phyloP scores from a whole-genome alignment of 2,797 vertebrate species.

The Okamejei kenojei region DNA sequence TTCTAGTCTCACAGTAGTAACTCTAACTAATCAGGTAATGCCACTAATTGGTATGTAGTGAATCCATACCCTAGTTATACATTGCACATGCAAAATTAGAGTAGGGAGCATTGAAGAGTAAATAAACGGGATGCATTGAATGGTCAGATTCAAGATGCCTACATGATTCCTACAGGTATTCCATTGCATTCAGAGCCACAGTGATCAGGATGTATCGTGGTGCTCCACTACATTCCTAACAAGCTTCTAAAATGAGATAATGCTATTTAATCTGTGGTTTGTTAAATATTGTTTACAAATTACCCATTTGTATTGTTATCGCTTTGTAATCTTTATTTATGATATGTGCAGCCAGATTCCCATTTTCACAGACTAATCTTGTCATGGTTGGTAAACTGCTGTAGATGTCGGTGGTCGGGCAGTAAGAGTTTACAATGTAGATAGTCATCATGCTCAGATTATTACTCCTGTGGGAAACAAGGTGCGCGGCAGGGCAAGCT shows the following conservation, averaged over 20 bases:
- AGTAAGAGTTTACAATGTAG: background rate
- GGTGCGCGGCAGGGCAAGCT: background rate
- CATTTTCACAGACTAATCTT: constrained; percentile 5
- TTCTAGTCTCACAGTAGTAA: background rate
- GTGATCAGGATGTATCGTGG: background rate
- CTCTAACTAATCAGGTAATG: background rate
- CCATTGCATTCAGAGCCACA: background rate
- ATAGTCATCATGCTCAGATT: background rate
- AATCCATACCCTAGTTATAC: background rate
- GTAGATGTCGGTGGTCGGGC: background rate
- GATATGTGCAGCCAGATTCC: background rate
- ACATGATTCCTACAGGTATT: background rate
- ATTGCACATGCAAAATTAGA: background rate
- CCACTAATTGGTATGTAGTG: background rate
- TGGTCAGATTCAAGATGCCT: background rate
- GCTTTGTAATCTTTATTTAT: background rate
- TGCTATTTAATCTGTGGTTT: background rate
- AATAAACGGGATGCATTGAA: background rate
- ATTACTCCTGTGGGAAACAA: background rate
- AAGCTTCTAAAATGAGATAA: background rate
- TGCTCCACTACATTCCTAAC: background rate
- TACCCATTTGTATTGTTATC: background rate
- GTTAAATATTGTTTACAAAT: constrained; percentile 25
- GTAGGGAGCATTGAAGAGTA: background rate
- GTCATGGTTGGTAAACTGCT: background rate